Base-by-base conservation (phyloP, 2,113 vertebrate genomes). In the Oxyruncus cristatus region DNA sequence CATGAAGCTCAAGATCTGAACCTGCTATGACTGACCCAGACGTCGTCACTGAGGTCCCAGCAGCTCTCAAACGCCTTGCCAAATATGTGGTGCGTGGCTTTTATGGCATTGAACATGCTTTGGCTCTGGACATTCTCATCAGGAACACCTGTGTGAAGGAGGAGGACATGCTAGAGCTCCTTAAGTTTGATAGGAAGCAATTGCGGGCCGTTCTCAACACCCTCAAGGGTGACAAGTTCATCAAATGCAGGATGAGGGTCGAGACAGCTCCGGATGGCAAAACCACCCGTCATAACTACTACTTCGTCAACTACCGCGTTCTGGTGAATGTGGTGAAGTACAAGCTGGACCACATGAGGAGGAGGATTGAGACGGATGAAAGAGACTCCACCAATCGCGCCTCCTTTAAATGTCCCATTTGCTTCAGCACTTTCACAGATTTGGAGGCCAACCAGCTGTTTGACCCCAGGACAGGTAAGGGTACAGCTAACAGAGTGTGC, bases 301-400 rank as follows among this genome's bases (percentile, higher is more conserved):
- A 99, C 83, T 99, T 99, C 96, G 99, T 99, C 96, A 99, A 99
- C 97, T 99, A 99, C 97, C 98, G 98, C 58, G 98, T 99, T 30
- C 98, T 99, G 68, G 99, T 99, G 61, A 99, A 99, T 3, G 99
- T 99, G 71, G 99, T 99, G 59, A 99, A 99, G 94, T 99, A 99
- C 92, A 99, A 99, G 95, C 95, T 99, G 98, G 99, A 99, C 96
- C 99, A 99, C 97, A 99, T 99, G 99, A 98, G 99, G n/a, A 97
- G 99, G 5, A 98, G 99, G 87, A 99, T 99, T 56, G 99, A 99
- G 98, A 99, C 99, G 0, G 99, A 99, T 42, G 99, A 99, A 91
- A 98, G 99, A 32, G 99, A 99, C 96, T 99, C 99, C 50, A 99
- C 99, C 92, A 99, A 99, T 82, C 98, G 99, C 2, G 99, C 99